phyloP scores from a whole-genome alignment of 2,888 invertebrate species.

The Acanthosoma haemorrhoidale region DNA sequence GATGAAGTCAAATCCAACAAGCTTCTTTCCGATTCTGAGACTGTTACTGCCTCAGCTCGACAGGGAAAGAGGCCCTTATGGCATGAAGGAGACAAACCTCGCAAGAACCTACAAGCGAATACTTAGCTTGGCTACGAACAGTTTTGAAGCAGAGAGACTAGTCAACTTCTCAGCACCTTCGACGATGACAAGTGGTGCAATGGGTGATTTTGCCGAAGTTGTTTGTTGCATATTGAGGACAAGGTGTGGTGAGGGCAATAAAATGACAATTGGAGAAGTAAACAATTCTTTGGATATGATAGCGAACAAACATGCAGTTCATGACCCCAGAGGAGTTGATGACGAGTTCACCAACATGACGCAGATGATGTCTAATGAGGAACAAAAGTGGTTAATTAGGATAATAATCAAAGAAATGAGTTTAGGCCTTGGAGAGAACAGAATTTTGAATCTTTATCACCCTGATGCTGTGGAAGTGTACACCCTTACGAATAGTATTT shows the following conservation, averaged over 20 bases:
- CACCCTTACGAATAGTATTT: slow-evolving; percentile 63
- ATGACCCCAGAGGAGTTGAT: slow-evolving; percentile 56
- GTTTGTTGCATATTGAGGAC: slow-evolving; percentile 63
- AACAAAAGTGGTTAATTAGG: slow-evolving; percentile 86
- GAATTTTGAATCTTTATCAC: slow-evolving; percentile 67
- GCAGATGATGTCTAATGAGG: slow-evolving; percentile 61
- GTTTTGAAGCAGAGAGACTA: slow-evolving; percentile 53
- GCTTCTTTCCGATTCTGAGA: slow-evolving; percentile 66
- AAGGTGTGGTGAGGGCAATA: slow-evolving; percentile 48
- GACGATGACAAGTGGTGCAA: slow-evolving; percentile 44
- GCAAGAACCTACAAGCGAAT: slow-evolving; percentile 69
- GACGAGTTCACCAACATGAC: slow-evolving; percentile 62
- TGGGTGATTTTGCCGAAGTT: slow-evolving; percentile 74
- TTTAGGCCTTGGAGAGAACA: slow-evolving; percentile 65
- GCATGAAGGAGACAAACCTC: slow-evolving; percentile 72
- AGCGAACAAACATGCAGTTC: slow-evolving; percentile 59
- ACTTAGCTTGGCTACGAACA: slow-evolving; percentile 64
- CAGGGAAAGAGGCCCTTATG: slow-evolving; percentile 72
- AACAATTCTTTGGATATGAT: slow-evolving; percentile 71
- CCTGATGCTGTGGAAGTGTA: slow-evolving; percentile 72
- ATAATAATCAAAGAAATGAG: slow-evolving; percentile 81
- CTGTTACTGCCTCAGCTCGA: slow-evolving; percentile 74
- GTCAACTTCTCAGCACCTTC: slow-evolving; percentile 48
- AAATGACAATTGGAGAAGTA: slow-evolving; percentile 60
- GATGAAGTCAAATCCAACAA: slow-evolving; percentile 45